phyloP scores from a whole-genome alignment of 2,888 invertebrate genomes.

The Halictus ligatus region DNA sequence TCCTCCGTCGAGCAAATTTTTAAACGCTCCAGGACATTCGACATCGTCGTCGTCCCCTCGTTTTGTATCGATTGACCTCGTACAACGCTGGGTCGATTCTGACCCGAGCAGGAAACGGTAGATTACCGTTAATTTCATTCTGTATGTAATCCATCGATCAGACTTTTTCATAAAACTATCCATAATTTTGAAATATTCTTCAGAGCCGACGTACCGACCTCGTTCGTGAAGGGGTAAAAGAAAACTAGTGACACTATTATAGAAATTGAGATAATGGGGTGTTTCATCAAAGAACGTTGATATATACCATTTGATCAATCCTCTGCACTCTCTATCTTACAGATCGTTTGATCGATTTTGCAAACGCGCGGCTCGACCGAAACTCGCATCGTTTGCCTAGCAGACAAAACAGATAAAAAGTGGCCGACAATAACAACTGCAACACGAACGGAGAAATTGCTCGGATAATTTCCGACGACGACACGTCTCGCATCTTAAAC shows the following conservation, averaged over 20 bases:
- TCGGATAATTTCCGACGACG: conserved; percentile 1
- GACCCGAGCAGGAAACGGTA: background rate
- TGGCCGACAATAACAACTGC: background rate
- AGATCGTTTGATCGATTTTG: background rate
- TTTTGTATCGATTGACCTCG: background rate
- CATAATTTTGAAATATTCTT: too few species aligned
- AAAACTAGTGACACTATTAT: too few species aligned
- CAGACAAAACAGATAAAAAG: background rate
- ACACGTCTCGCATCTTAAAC: background rate
- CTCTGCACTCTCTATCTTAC: background rate
- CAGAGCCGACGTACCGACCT: too few species aligned
- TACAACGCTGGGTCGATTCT: background rate
- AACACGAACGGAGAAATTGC: background rate
- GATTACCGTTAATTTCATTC: too few species aligned
- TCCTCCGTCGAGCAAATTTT: background rate
- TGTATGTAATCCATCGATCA: too few species aligned
- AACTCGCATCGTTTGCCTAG: background rate
- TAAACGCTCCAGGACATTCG: background rate
- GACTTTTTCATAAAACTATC: too few species aligned
- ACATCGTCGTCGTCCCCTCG: background rate
- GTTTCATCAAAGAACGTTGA: too few species aligned
- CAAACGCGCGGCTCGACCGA: too few species aligned
- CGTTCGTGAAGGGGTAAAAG: too few species aligned
- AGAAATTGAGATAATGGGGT: too few species aligned
- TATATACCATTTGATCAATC: too few species aligned